These are phyloP conservation scores for Calcarius lapponicus DNA, from an alignment of 2,797 vertebrate genomes.

Conservation along the genomic window DNA sequence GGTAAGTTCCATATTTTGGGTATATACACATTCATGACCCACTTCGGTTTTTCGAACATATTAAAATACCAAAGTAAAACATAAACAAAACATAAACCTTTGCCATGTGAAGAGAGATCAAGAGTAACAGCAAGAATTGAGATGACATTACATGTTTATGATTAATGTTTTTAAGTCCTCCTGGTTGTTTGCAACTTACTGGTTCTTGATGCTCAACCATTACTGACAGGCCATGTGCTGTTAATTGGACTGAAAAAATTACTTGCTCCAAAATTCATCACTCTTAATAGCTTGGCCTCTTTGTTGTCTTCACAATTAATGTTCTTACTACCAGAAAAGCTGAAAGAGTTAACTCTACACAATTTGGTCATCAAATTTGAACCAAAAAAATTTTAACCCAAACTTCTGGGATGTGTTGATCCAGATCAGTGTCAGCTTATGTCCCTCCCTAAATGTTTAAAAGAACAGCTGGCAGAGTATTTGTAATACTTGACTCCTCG, in stretches of 20 bases:
- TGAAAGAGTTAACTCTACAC: background rate
- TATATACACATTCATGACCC: background rate
- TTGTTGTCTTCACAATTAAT: background rate
- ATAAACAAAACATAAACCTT: background rate
- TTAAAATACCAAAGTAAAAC: slow-evolving; percentile 8
- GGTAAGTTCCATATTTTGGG: background rate
- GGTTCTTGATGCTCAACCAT: background rate
- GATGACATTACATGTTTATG: background rate
- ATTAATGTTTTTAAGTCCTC: background rate
- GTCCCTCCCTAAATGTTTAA: background rate
- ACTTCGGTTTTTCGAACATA: background rate
- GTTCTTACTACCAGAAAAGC: background rate
- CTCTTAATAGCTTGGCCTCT: background rate
- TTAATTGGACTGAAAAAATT: slow-evolving; percentile 26
- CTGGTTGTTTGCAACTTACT: background rate
- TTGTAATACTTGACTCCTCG: background rate
- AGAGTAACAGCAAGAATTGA: background rate
- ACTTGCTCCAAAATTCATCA: slow-evolving; percentile 8
- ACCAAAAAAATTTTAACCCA: background rate
- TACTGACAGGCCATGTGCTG: background rate
- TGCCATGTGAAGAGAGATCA: background rate
- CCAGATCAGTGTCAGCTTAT: background rate
- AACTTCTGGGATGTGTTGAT: background rate
- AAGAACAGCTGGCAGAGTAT: background rate
- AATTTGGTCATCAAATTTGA: background rate